phyloP scores from a whole-genome alignment of 1,140 invertebrate species.

The Calycopis cecrops region DNA sequence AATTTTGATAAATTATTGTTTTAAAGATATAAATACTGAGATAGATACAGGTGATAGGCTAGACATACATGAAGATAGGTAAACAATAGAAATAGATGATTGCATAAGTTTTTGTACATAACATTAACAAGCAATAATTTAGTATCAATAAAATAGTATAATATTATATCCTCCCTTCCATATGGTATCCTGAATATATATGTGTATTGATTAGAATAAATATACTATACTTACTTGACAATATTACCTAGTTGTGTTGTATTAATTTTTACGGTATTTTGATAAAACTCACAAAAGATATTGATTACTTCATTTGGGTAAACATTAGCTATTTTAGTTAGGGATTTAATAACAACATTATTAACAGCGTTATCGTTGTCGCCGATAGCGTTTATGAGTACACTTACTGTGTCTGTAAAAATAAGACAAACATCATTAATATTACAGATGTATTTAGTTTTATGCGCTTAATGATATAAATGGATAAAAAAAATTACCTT shows the following conservation, averaged over 20 bases:
- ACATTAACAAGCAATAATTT: too few species aligned
- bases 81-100: too few species aligned
- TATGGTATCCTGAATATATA: too few species aligned
- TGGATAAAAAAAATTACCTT: conserved; percentile 20
- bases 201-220: too few species aligned
- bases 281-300: conserved; percentile 64
- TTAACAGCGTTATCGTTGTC: conserved; percentile 69
- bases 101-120: too few species aligned
- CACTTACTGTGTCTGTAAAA: conserved; percentile 62
- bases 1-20: too few species aligned
- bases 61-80: too few species aligned
- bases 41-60: too few species aligned
- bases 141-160: too few species aligned
- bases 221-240: conserved; percentile 58
- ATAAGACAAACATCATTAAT: conserved; percentile 19
- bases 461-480: not conserved
- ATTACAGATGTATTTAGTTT: not conserved
- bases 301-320: conserved; percentile 68
- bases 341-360: conserved; percentile 67
- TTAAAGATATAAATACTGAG: too few species aligned
- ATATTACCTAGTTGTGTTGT: conserved; percentile 60
- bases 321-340: conserved; percentile 63
- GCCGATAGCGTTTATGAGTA: conserved; percentile 61
- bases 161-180: too few species aligned
- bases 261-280: conserved; percentile 55